Conservation (phyloP, 35 echinoderm and acorn worm species). For the Apostichopus japonicus region DNA sequence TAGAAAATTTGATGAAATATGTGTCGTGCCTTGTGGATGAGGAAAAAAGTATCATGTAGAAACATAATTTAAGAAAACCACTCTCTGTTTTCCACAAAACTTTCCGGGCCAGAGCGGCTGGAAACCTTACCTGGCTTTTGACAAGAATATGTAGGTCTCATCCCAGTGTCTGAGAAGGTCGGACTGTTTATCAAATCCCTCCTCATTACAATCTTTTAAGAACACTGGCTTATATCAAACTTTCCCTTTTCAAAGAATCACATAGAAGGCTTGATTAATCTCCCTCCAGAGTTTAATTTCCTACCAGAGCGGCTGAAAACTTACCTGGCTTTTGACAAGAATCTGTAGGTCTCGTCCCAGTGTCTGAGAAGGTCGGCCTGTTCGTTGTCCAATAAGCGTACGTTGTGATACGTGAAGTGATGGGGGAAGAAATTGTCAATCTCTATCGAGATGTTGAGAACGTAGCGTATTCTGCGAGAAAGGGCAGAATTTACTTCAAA, state of each 20-base stretch:
- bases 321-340: constrained; percentile 94
- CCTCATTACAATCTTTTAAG: no score
- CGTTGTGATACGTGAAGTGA: constrained; percentile 84
- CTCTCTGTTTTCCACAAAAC: no score
- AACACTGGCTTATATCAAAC: no score
- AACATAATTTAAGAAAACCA: no score
- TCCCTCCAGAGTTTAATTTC: no score
- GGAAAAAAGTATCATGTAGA: no score
- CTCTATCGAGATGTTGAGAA: constrained; percentile 89
- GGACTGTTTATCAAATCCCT: no score
- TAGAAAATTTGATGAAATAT: no score
- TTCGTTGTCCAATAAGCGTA: constrained; percentile 80
- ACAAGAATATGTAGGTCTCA: constrained; percentile 79
- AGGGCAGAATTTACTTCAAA: background rate
- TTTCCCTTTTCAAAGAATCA: no score
- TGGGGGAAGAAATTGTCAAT: constrained; percentile 96
- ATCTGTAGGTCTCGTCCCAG: constrained; percentile 90
- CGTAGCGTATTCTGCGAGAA: constrained; percentile 70
- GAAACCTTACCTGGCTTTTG: constrained; percentile 87
- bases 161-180: constrained; percentile 94
- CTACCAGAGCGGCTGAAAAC: background rate
- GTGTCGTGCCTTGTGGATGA: no score
- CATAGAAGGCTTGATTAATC: no score
- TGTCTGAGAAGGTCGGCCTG: constrained; percentile 78
- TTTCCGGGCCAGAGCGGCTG: no score